Base-by-base conservation (phyloP, 2,888 invertebrate species). In the Dexiosoma caninum region DNA sequence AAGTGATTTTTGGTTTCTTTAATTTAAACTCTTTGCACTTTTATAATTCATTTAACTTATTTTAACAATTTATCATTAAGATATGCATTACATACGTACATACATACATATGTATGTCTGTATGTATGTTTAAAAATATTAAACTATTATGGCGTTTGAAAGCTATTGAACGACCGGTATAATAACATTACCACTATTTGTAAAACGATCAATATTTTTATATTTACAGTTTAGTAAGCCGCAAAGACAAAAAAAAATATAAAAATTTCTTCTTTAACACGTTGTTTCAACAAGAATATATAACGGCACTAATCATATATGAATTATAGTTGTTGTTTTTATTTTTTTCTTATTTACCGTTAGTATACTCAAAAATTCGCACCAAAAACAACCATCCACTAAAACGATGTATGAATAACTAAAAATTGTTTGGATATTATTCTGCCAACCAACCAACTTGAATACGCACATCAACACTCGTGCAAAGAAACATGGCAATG, bases 361-460 rank as follows among this genome's bases (percentile, higher is more conserved):
- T 70, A 30, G 21, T 49, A 49, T 10, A 14, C 12, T 3, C 5
- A 27, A 57, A 42, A 64, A 30, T 8, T 21, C 51, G 2, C 2
- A 14, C 14, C n/a, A 7, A 6, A n/a, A 37, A 55, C 75, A 55
- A 76, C 75, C 75, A 55, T 32, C 53, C 3, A 9, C 32, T 60
- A 67, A 49, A 75, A 71, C 75, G 71, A 66, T 76, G 64, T 53
- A 70, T 71, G 66, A 53, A 75, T 75, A 75, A 80, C 80, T 80
- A 40, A 78, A 71, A 51, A 40, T 66, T 71, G 23, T 23, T 57
- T 75, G 44, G 1, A 16, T 37, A 37, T 64, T 37, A 19, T 14
- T 27, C 19, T 19, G 14, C 16, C 40, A 75, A n/a, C 37, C 66
- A 66, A 57, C 27, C 64, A 44, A 74, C 30, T 19, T 64, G 12